phyloP scores from a whole-genome alignment of 2,888 invertebrate species.

The Tinea pellionella region DNA sequence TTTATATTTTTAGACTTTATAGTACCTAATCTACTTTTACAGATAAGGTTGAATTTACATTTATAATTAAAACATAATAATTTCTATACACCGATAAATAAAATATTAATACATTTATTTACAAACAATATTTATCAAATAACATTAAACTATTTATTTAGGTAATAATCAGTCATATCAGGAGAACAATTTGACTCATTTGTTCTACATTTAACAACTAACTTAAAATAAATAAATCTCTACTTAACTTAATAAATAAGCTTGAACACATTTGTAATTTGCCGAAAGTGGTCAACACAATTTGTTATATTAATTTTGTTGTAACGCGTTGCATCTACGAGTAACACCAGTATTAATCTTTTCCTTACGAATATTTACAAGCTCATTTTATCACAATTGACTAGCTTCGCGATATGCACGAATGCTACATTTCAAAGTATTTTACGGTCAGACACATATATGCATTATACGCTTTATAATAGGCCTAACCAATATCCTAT shows the following conservation, averaged over 20 bases:
- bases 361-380: constrained; percentile 45
- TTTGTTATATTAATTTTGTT: neutral
- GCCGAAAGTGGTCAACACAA: constrained; percentile 17
- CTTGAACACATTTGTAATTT: constrained; percentile 57
- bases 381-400: constrained; percentile 68
- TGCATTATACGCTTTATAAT: no score
- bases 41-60: constrained; percentile 3
- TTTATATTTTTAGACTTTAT: neutral
- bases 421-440: neutral
- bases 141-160: constrained; percentile 9
- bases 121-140: constrained; percentile 7
- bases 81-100: constrained; percentile 6
- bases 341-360: constrained; percentile 14
- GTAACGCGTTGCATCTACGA: neutral
- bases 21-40: neutral
- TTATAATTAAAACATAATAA: neutral
- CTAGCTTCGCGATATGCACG: constrained; percentile 27
- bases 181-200: constrained; percentile 7
- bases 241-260: constrained; percentile 23
- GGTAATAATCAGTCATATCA: constrained; percentile 5
- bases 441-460: no score
- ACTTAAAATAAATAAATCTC: constrained; percentile 12
- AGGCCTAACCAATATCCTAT: neutral
- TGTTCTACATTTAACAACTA: constrained; percentile 7
- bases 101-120: constrained; percentile 4